phyloP scores from a whole-genome alignment of 2,797 vertebrate species.

The Ibycter americanus region DNA sequence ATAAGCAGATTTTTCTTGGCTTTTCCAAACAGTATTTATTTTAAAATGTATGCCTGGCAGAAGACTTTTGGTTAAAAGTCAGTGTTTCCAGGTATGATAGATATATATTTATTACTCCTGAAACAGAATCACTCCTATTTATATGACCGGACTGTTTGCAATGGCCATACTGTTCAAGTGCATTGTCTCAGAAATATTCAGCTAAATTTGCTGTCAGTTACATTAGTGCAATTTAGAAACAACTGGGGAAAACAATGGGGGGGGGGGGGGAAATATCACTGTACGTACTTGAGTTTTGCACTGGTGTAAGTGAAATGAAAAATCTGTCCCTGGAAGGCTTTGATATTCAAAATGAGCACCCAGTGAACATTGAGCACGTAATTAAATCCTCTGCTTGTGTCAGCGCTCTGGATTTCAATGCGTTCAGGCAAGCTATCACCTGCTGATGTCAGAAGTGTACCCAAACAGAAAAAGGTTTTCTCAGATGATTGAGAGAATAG shows the following conservation, averaged over 20 bases:
- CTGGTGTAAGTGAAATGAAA: background rate
- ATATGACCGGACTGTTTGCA: background rate
- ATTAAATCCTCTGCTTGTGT: background rate
- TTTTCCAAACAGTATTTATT: background rate
- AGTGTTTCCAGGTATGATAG: background rate
- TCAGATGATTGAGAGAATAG: background rate
- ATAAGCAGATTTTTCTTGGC: background rate
- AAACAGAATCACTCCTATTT: background rate
- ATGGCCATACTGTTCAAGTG: background rate
- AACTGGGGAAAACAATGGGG: rapidly evolving
- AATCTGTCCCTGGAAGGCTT: background rate
- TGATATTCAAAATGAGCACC: background rate
- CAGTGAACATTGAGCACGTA: rapidly evolving
- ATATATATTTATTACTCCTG: background rate
- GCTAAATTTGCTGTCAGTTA: background rate
- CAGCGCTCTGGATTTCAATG: background rate
- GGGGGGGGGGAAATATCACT: background rate
- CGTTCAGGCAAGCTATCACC: background rate
- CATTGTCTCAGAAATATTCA: background rate
- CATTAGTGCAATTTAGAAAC: background rate
- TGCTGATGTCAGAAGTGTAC: background rate
- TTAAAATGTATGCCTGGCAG: background rate
- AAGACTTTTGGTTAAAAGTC: background rate
- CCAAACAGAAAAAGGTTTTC: background rate
- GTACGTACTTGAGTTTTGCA: background rate